These are phyloP conservation scores for Mesochorus sp. DNA, from an alignment of 2,888 invertebrate genomes.

Conservation along the genomic window DNA sequence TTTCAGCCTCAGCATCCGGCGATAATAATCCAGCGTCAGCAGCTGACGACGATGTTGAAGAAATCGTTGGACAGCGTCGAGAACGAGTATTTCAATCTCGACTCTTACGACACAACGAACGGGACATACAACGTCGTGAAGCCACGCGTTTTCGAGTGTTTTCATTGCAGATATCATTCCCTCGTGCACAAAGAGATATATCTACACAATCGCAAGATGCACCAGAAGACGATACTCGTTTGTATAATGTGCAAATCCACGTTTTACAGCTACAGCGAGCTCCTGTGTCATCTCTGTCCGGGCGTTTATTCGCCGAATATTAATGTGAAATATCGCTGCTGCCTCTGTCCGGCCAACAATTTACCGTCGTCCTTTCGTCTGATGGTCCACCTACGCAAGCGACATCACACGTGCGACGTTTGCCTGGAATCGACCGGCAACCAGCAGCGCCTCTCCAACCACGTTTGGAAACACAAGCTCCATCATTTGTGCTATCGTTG, in stretches of 20 bases:
- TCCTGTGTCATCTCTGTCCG: conserved; percentile 93
- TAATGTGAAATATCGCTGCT: conserved; percentile 90
- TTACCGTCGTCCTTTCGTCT: conserved; percentile 93
- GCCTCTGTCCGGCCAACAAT: conserved; percentile 89
- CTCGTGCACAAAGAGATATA: conserved; percentile 92
- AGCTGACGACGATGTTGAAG: conserved; percentile 87
- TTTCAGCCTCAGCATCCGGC: conserved; percentile 84
- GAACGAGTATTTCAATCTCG: conserved; percentile 87
- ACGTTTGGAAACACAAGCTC: conserved; percentile 95
- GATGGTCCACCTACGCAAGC: conserved; percentile 93
- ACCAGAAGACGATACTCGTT: conserved; percentile 90
- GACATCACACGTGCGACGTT: conserved; percentile 93
- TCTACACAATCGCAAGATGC: conserved; percentile 93
- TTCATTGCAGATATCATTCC: conserved; percentile 92
- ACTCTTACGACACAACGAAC: conserved; percentile 86
- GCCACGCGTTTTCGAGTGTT: conserved; percentile 91
- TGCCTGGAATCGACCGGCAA: conserved; percentile 92
- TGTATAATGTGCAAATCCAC: conserved; percentile 95
- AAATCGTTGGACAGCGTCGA: conserved; percentile 86
- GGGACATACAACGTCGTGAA: conserved; percentile 83
- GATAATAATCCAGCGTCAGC: conserved; percentile 78
- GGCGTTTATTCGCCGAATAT: conserved; percentile 87
- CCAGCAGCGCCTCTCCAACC: conserved; percentile 91
- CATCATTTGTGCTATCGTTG: conserved; percentile 94
- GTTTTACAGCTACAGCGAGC: conserved; percentile 94